Base-by-base conservation (phyloP, 2,113 vertebrate genomes). In the Carassius carassius region DNA sequence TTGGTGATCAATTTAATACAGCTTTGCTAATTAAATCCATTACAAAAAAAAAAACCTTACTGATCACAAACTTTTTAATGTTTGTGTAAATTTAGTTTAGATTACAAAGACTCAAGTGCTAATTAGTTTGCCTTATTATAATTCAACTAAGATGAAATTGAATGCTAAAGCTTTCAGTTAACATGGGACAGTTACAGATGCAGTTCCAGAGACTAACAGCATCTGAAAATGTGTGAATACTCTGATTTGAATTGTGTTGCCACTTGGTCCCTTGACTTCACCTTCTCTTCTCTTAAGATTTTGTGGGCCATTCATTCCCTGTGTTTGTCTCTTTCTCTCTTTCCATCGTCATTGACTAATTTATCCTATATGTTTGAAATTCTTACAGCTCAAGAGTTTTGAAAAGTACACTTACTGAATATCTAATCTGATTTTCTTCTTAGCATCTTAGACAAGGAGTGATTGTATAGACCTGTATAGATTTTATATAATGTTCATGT, bases 371-470 rank as follows among this genome's bases (percentile, higher is more conserved):
- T 82, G 6, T 13, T 32, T 76, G 47, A n/a, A 72, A 7, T 41
- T 67, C 65, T 62, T 83, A 41, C 14, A n/a, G 70, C 49, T 88
- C 87, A 90, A 83, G 88, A 91, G 90, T 90, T 91, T 92, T 91
- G 90, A 91, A 90, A 92, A 84, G 82, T 84, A 23, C 25, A 49
- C 10, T 54, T 23, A 54, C 44, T 12, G 49, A 32, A 19, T 51
- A 41, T 69, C n/a, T 79, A 25, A 62, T 25, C 19, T 25, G 65
- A 54, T 37, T 23, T 70, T 16, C 41, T 82, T 49, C 63, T 54
- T 35, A 51, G 2, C 67, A 70, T 17, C 65, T 56, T 35, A 70
- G 63, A 58, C 13, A 23, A 41, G 12, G 13, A 82, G 25, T 7
- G 25, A 54, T 62, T 63, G 60, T 23, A 19, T n/a, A 37, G 8